Percentiles rank a stretch among this genome's conserved stretches.
These are phyloP conservation scores for Nothobranchius kuhntae DNA, from an alignment of 2,113 vertebrate species.

Conservation along the genomic window DNA sequence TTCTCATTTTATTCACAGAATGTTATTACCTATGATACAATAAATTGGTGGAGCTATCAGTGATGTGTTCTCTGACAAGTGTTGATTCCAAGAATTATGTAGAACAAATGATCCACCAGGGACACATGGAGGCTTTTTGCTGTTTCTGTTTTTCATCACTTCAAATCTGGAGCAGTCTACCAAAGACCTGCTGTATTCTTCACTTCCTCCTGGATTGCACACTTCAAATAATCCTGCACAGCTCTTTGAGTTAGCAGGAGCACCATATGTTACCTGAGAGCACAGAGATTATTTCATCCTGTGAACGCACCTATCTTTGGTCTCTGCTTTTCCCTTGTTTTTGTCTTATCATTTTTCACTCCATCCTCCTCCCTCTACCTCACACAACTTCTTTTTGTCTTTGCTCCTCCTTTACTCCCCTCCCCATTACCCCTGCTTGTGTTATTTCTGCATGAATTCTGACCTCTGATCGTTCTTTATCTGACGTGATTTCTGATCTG, in stretches of 20 bases:
- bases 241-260: constrained; percentile 63
- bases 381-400: not conserved
- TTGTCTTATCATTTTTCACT: not conserved
- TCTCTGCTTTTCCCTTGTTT: not conserved
- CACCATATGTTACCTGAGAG: constrained; percentile 57
- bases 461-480: too few species aligned
- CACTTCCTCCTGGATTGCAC: constrained; percentile 9
- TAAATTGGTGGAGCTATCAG: not conserved
- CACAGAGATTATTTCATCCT: constrained; percentile 48
- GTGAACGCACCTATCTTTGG: constrained; percentile 30
- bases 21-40: not conserved
- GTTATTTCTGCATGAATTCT: not conserved
- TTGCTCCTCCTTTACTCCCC: not conserved
- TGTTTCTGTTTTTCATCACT: constrained; percentile 44
- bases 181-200: constrained; percentile 43
- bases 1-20: constrained; percentile 8
- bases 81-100: constrained; percentile 43
- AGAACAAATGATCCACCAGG: constrained; percentile 51
- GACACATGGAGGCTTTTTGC: constrained; percentile 31
- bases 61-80: constrained; percentile 18
- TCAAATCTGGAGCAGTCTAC: constrained; percentile 58
- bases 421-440: not conserved
- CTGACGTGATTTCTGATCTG: too few species aligned
- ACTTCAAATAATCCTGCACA: constrained; percentile 37
- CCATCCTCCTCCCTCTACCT: constrained; percentile 3